A percentile compares a stretch with the other conserved stretches of the same genome.
These are phyloP conservation scores for Sebastes itinus DNA, from an alignment of 2,797 vertebrate species.

Conservation along the genomic window DNA sequence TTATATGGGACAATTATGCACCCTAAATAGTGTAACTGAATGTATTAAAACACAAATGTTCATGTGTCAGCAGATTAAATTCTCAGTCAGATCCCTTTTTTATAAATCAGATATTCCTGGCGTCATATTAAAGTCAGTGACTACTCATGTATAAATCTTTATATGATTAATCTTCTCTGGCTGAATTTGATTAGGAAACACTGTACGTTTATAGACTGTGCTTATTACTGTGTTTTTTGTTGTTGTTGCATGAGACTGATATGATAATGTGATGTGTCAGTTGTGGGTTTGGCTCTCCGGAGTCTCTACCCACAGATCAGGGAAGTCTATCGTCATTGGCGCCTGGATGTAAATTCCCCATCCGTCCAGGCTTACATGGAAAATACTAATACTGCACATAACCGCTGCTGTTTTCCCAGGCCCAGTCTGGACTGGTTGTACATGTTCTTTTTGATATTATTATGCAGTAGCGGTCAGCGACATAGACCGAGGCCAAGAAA, in stretches of 20 bases:
- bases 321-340: slow-evolving; percentile 57
- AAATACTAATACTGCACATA: slow-evolving; percentile 48
- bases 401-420: slow-evolving; percentile 55
- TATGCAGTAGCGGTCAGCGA: slow-evolving; percentile 32
- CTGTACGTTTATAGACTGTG: background rate
- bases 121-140: background rate
- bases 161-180: slow-evolving; percentile 14
- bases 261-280: slow-evolving; percentile 51
- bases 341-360: slow-evolving; percentile 51
- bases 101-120: background rate
- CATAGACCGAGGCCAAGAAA: slow-evolving; percentile 16
- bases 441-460: slow-evolving; percentile 29
- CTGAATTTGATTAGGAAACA: slow-evolving; percentile 22
- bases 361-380: slow-evolving; percentile 60
- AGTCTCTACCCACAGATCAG: slow-evolving; percentile 46
- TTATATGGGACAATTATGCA: background rate
- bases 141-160: background rate
- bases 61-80: background rate
- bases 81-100: background rate
- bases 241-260: slow-evolving; percentile 9
- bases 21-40: background rate
- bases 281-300: slow-evolving; percentile 58
- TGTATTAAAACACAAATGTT: background rate
- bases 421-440: slow-evolving; percentile 14
- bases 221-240: slow-evolving; percentile 39